A percentile compares a stretch with the other conserved stretches of the same genome.
phyloP scores from a whole-genome alignment of 1,140 invertebrate species.

The Diachasmimorpha longicaudata region DNA sequence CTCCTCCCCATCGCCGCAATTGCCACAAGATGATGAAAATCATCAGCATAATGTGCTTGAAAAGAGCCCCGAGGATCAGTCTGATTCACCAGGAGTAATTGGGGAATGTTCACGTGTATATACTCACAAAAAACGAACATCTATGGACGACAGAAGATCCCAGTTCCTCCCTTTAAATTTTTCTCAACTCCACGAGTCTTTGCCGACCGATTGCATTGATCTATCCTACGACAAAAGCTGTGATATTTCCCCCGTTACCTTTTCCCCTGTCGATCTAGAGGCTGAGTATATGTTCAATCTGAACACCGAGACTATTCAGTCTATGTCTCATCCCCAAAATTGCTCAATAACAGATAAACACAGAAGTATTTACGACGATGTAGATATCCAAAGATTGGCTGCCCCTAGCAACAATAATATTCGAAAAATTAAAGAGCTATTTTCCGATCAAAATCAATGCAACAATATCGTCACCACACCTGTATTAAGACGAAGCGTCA shows the following conservation, averaged over 20 bases:
- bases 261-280: constrained; percentile 49
- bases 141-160: constrained; percentile 10
- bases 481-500: constrained; percentile 50
- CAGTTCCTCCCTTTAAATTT: not conserved
- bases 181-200: constrained; percentile 33
- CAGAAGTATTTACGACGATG: constrained; percentile 8
- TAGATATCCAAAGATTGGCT: not conserved
- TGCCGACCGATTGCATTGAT: constrained; percentile 48
- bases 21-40: not conserved
- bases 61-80: constrained; percentile 29
- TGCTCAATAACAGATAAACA: constrained; percentile 20
- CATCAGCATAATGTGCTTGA: not conserved
- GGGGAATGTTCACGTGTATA: constrained; percentile 52
- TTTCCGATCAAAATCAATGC: constrained; percentile 30
- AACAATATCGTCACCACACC: constrained; percentile 34
- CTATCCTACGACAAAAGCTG: constrained; percentile 32
- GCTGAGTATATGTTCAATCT: constrained; percentile 52
- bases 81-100: constrained; percentile 43
- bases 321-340: constrained; percentile 34
- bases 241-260: constrained; percentile 46
- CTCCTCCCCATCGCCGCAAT: not conserved
- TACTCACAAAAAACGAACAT: constrained; percentile 32
- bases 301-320: constrained; percentile 49
- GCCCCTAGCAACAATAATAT: constrained; percentile 20
- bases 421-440: constrained; percentile 38